Evolutionary conservation across 2,113 vertebrate species (phyloP).

Genomic region (Bufo bufo): DNA sequence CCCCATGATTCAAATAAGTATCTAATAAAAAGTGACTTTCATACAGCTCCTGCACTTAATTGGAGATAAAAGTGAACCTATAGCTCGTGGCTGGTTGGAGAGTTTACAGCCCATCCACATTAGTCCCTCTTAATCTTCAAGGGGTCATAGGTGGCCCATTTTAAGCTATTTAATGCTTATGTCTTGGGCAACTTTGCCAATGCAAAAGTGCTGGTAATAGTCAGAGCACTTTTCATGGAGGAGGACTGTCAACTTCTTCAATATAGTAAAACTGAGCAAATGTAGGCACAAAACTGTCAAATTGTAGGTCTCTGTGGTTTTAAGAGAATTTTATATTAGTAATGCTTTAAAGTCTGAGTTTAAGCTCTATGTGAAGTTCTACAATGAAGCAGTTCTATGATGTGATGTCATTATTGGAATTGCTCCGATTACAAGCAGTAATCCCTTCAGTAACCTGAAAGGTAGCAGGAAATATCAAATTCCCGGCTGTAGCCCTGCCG

Average conservation of each 20-base stretch:
- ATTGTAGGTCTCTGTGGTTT: background rate
- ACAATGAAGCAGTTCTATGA: background rate
- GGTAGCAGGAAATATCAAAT: background rate
- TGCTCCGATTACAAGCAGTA: background rate
- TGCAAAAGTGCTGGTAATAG: constrained; percentile 14
- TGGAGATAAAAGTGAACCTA: constrained; percentile 26
- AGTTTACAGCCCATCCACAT: background rate
- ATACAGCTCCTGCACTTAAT: constrained; percentile 42
- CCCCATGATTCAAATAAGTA: constrained; percentile 49
- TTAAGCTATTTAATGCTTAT: constrained; percentile 7
- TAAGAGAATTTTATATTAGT: background rate
- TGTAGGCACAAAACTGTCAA: background rate
- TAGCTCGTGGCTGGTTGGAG: constrained; percentile 11
- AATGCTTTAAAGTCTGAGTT: background rate
- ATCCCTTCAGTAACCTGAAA: background rate
- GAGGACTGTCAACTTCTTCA: background rate
- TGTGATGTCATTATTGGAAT: background rate
- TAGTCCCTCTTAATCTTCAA: constrained; percentile 24
- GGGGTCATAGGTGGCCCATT: constrained; percentile 13
- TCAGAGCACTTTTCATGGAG: background rate
- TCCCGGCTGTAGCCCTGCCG: background rate
- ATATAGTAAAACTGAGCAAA: background rate
- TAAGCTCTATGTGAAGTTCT: background rate
- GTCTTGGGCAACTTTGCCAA: background rate
- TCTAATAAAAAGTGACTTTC: constrained; percentile 52